Evolutionary conservation across 2,113 vertebrate species (phyloP).

Genomic region (Tupaia tana): DNA sequence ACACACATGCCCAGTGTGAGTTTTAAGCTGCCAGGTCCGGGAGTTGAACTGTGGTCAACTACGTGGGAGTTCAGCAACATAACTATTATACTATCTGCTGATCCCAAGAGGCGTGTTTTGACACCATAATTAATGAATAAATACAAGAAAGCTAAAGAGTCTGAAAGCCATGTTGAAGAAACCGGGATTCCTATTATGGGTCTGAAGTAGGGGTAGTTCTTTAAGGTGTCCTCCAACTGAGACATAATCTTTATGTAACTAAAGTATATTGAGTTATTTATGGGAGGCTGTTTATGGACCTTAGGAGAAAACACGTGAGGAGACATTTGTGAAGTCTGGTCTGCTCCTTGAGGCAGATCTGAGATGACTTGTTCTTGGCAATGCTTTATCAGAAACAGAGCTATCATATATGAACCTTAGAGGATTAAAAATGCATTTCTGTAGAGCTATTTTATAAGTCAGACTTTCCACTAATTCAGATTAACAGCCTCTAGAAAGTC

Average conservation of each 20-base stretch:
- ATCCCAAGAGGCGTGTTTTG: too few species aligned
- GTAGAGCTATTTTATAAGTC: slow-evolving; percentile 4
- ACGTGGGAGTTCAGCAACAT: too few species aligned
- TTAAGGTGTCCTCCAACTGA: neutral
- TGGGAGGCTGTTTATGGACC: neutral
- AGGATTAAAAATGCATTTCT: slow-evolving; percentile 1
- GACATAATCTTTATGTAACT: neutral
- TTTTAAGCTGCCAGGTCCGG: too few species aligned
- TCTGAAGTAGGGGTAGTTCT: neutral
- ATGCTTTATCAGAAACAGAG: neutral
- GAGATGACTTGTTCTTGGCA: neutral
- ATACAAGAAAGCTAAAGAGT: neutral
- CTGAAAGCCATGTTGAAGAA: neutral
- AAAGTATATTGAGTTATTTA: neutral
- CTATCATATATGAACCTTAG: neutral
- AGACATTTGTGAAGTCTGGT: neutral
- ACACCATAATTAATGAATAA: neutral
- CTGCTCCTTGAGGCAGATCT: neutral
- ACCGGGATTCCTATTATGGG: neutral
- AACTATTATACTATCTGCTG: too few species aligned
- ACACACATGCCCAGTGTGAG: too few species aligned
- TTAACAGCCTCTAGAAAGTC: slow-evolving; percentile 47
- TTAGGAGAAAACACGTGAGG: neutral
- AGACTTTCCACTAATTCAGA: slow-evolving; percentile 79
- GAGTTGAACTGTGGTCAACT: too few species aligned